Evolutionary conservation across 2,113 vertebrate species (phyloP).

Genomic region (Mola mola): DNA sequence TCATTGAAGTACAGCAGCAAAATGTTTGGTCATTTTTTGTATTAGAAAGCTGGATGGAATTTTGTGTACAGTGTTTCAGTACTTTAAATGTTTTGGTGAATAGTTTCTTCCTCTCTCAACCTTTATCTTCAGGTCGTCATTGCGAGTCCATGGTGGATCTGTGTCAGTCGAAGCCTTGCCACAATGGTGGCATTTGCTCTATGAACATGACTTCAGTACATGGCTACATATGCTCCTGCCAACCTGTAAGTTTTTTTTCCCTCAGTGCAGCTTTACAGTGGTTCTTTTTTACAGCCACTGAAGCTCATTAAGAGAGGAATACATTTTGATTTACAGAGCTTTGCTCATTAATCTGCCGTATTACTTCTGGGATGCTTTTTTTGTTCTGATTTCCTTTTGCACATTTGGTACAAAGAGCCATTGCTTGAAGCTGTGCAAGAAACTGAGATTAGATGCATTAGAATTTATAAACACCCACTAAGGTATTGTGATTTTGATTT

Average conservation of each 20-base stretch:
- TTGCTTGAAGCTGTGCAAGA: no score
- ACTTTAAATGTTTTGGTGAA: neutral
- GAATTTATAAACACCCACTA: no score
- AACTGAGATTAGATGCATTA: no score
- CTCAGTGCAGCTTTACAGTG: neutral
- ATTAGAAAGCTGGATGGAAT: neutral
- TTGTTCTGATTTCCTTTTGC: no score
- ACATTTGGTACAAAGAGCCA: no score
- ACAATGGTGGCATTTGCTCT: slow-evolving; percentile 85
- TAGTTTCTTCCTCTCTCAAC: neutral
- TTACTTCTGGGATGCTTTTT: no score
- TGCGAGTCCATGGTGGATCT: slow-evolving; percentile 91
- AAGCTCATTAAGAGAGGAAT: no score
- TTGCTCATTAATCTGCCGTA: no score
- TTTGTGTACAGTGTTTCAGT: neutral
- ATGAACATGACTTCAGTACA: slow-evolving; percentile 88
- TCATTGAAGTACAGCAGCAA: neutral
- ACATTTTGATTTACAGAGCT: no score
- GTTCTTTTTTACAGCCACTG: no score
- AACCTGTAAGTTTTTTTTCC: slow-evolving; percentile 79
- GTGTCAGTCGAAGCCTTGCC: slow-evolving; percentile 88
- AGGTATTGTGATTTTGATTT: no score
- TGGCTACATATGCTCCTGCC: slow-evolving; percentile 90
- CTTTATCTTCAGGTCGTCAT: slow-evolving; percentile 83
- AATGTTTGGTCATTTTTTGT: neutral